These are phyloP conservation scores for Trinorchestia longiramus DNA, from an alignment of 1,140 invertebrate genomes.

Conservation along the genomic window DNA sequence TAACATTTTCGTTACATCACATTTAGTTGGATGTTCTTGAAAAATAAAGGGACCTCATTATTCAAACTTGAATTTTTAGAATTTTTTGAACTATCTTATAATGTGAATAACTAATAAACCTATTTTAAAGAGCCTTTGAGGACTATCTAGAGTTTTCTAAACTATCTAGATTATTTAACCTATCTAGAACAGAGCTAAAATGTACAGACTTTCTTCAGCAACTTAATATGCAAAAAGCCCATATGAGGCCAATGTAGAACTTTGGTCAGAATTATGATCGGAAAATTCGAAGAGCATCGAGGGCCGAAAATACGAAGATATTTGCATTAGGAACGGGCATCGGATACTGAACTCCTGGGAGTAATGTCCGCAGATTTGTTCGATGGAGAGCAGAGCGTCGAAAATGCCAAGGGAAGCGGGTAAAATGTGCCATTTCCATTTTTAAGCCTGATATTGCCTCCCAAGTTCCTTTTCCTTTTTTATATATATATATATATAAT, in stretches of 20 bases:
- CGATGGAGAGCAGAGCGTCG: slow-evolving; percentile 69
- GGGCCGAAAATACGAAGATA: not conserved
- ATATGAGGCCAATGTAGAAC: not conserved
- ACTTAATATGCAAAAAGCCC: not conserved
- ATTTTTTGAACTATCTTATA: too few relatives aligned
- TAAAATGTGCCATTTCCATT: not conserved
- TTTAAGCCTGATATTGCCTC: not conserved
- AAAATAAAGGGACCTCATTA: too few relatives aligned
- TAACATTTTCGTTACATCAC: too few relatives aligned
- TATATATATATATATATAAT: not conserved
- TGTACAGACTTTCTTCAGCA: not conserved
- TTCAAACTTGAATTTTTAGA: too few relatives aligned
- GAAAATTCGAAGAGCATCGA: not conserved
- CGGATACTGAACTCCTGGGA: slow-evolving; percentile 26
- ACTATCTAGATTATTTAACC: too few relatives aligned
- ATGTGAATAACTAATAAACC: too few relatives aligned
- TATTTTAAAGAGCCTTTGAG: too few relatives aligned
- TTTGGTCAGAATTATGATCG: not conserved
- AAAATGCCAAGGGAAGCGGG: not conserved
- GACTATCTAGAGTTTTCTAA: too few relatives aligned
- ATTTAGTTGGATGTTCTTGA: too few relatives aligned
- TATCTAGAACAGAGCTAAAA: not conserved
- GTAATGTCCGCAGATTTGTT: not conserved
- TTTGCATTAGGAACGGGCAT: slow-evolving; percentile 1
- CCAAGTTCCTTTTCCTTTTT: not conserved